Percentiles rank a stretch among this genome's conserved stretches.
These are phyloP conservation scores for Eupithecia subumbrata DNA, from an alignment of 2,888 invertebrate genomes.

Conservation along the genomic window DNA sequence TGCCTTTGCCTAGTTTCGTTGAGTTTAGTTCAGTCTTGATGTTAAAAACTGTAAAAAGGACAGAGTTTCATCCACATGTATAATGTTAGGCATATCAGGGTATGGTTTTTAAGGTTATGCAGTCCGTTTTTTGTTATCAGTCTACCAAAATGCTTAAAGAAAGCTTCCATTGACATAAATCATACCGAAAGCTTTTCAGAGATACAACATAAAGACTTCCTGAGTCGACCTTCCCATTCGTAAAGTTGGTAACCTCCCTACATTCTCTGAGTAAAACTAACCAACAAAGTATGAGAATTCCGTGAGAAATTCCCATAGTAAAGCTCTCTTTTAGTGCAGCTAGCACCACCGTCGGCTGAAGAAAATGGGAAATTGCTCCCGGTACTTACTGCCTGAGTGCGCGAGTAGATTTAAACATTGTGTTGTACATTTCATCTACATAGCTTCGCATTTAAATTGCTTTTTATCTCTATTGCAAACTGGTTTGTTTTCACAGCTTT, in stretches of 20 bases:
- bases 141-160: not conserved
- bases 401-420: constrained; percentile 67
- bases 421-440: constrained; percentile 55
- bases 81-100: not conserved
- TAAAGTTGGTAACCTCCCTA: not conserved
- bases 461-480: constrained; percentile 32
- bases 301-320: constrained; percentile 46
- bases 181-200: not conserved
- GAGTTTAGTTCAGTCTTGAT: not conserved
- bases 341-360: constrained; percentile 60
- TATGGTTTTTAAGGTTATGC: not conserved
- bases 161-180: not conserved
- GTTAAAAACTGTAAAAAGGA: not conserved
- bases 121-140: not conserved
- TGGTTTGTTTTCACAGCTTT: constrained; percentile 12
- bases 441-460: constrained; percentile 46
- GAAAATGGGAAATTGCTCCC: constrained; percentile 70
- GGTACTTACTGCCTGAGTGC: constrained; percentile 60
- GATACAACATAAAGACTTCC: not conserved
- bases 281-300: constrained; percentile 10
- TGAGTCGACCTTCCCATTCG: not conserved
- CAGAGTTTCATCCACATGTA: not conserved
- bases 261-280: not conserved
- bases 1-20: not conserved
- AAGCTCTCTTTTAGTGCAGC: constrained; percentile 49